Evolutionary conservation across 2,888 invertebrate species (phyloP).

Genomic region (Drosophila bunnanda): DNA sequence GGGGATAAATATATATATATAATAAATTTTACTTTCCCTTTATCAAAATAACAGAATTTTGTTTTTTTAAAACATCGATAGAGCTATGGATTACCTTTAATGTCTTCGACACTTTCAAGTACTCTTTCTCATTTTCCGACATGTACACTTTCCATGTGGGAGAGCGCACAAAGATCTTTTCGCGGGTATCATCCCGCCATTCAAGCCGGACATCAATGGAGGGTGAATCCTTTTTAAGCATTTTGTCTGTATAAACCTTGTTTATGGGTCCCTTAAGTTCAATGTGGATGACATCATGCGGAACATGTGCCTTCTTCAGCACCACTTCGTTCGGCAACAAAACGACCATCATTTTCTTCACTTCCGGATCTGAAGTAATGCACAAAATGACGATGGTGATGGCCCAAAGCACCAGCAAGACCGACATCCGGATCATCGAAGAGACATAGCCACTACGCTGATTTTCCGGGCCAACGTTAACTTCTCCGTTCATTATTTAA

Average conservation of each 20-base stretch:
- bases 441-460: too few species aligned
- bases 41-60: too few species aligned
- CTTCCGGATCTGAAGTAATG: fast-evolving
- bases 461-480: background rate
- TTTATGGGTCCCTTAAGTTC: background rate
- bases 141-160: background rate
- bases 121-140: background rate
- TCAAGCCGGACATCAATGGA: background rate
- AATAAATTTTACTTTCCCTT: too few species aligned
- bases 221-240: background rate
- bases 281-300: background rate
- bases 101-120: fast-evolving
- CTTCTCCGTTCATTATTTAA: background rate
- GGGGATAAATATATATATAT: too few species aligned
- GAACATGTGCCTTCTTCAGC: background rate
- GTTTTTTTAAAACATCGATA: too few species aligned
- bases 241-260: fast-evolving
- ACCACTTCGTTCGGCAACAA: background rate
- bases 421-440: background rate
- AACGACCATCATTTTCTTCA: background rate
- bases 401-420: background rate
- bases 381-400: background rate
- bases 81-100: background rate
- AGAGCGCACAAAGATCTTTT: background rate
- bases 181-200: conserved; percentile 2